Evolutionary conservation across 2,797 vertebrate species (phyloP), one percentile per base, ranked within the genome.

Genomic region (Staurois parvus): DNA sequence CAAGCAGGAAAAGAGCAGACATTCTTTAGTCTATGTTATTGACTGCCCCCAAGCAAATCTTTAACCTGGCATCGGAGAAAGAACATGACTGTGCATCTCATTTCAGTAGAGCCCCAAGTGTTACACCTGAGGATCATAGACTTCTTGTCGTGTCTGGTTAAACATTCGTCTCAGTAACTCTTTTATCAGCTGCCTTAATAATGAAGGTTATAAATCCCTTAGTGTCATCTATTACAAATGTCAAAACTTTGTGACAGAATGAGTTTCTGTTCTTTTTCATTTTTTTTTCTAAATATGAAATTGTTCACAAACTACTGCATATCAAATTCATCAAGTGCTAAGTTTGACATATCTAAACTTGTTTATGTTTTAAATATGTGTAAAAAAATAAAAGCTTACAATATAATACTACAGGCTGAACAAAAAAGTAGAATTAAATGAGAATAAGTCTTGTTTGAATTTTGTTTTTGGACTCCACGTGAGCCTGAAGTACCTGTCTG

Each of bases 31-130:
- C 86, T 88, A 85, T 85, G 90, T 91, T 91, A 92, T 91, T 92
- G 91, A 92, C 91, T 90, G 90, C 88, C 91, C 92, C 89, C 89
- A 88, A 91, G 92, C 91, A 93, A 92, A 93, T 93, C 91, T 92
- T 93, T 92, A 93, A 92, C 92, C 90, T 90, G 1, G 89, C 85
- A 88, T 88, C 91, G 89, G 7, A 8, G 88, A 74, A 88, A 84
- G 91, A 89, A 88, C 92, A 93, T 93, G 92, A 92, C 92, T 89
- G 90, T 40, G 91, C 92, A 93, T 93, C 92, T 93, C 92, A 93
- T 93, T 92, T 88, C 8, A 1, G 29, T 2, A 42, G 87, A 90
- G 89, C 90, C 89, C 83, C 68, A 77, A 0, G 85, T 79, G 91
- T 88, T 89, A 88, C 91, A 91, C 90, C 91, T 92, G 91, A 89